Evolutionary conservation across 2,797 vertebrate genomes (phyloP).

Genomic region (Clangula hyemalis): DNA sequence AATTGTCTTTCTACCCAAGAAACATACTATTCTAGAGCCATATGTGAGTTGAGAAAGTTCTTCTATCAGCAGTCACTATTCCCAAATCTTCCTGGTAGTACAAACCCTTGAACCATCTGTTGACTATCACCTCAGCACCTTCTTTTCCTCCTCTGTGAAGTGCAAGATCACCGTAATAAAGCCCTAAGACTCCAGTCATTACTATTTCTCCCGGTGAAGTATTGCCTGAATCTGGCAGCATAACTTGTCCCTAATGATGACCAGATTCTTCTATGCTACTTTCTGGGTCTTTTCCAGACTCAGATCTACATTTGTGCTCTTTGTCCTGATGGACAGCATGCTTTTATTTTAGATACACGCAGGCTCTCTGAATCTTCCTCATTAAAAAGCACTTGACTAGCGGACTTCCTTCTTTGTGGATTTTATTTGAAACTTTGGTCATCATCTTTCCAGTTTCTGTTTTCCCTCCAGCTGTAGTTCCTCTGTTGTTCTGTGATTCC

Average conservation of each 20-base stretch:
- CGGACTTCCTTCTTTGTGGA: not conserved
- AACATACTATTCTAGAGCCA: not conserved
- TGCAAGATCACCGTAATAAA: not conserved
- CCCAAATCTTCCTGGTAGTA: not conserved
- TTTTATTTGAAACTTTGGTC: not conserved
- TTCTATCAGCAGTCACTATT: not conserved
- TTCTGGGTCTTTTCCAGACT: not conserved
- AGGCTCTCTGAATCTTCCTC: not conserved
- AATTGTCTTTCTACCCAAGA: not conserved
- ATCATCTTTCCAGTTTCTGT: not conserved
- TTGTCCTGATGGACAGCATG: rapidly evolving
- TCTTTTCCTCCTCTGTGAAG: not conserved
- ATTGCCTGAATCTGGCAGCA: not conserved
- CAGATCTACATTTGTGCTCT: not conserved
- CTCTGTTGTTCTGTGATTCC: not conserved
- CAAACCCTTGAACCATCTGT: not conserved
- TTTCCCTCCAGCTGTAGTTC: not conserved
- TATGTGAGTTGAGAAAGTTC: not conserved
- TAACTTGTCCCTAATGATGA: not conserved
- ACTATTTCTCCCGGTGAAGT: not conserved
- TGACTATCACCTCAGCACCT: not conserved
- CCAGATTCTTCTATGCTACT: not conserved
- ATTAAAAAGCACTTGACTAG: not conserved
- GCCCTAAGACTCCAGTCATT: not conserved
- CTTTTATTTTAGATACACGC: not conserved